phyloP scores from a whole-genome alignment of 2,113 vertebrate species.

The Misgurnus mizolepis region DNA sequence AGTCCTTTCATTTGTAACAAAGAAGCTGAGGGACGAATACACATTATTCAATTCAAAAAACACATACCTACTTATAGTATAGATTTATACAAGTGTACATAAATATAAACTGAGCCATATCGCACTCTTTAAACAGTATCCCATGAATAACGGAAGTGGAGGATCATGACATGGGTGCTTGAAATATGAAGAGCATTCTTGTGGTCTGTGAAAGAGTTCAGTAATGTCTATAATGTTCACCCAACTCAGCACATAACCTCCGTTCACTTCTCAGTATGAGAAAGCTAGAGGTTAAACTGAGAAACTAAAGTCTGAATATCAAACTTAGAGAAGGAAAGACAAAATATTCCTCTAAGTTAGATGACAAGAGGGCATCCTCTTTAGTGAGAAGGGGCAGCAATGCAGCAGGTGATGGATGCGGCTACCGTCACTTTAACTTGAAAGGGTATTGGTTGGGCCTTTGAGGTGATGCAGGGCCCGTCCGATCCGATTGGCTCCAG shows the following conservation, averaged over 20 bases:
- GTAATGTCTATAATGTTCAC: slow-evolving; percentile 23
- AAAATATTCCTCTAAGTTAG: neutral
- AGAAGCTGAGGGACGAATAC: neutral
- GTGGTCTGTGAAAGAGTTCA: slow-evolving; percentile 37
- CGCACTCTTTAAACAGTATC: slow-evolving; percentile 1
- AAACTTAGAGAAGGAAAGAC: neutral
- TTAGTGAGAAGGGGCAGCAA: neutral
- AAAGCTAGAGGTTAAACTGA: slow-evolving; percentile 16
- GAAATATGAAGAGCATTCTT: slow-evolving; percentile 25
- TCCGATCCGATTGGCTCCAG: neutral
- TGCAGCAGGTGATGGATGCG: neutral
- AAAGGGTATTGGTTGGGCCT: neutral
- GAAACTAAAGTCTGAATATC: slow-evolving; percentile 32
- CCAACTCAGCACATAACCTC: neutral
- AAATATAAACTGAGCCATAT: slow-evolving; percentile 27
- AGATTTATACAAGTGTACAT: slow-evolving; percentile 38
- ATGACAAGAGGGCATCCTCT: neutral
- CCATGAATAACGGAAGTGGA: neutral
- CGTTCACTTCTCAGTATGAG: slow-evolving; percentile 35
- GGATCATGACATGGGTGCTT: slow-evolving; percentile 14
- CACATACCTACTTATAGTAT: slow-evolving; percentile 14
- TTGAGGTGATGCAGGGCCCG: neutral
- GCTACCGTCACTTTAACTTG: neutral
- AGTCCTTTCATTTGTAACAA: slow-evolving; percentile 23
- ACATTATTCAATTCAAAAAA: neutral